Base-by-base conservation (phyloP, 2,113 vertebrate species). In the Kryptolebias marmoratus region DNA sequence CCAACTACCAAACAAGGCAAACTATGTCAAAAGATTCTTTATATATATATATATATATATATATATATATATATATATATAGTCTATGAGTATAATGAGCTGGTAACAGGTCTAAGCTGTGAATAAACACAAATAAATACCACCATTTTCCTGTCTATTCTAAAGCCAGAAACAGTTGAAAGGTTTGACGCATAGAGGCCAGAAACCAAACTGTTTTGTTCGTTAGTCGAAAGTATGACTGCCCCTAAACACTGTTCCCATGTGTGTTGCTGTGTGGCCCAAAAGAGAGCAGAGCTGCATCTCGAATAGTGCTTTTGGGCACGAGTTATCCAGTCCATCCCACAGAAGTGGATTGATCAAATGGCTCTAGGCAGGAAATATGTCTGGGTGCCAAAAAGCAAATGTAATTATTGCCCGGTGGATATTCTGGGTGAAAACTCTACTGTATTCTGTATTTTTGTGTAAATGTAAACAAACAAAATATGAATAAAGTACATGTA, bases 401-500 rank as follows among this genome's bases (percentile, higher is more conserved):
- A 83, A 88, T 89, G 81, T 89, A 85, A 91, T 87, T 91, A 85
- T 87, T 89, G 64, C 90, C 91, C 82, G 47, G 89, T 80, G 86
- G 77, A 83, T 89, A 81, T 83, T 85, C 91, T 89, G 91, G 91
- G 90, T 87, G 63, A 90, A 92, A 90, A 88, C 85, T 92, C 93
- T 91, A 91, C 92, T 93, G 90, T 93, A 92, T 91, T 93, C 86
- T 93, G 92, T 93, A 93, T 93, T 94, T 93, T 94, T 93, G 89
- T 94, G 93, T 91, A 90, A 93, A 93, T 93, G 87, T 94, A 91
- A 93, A 92, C 90, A 94, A 89, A 90, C 88, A 90, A 92, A 83
- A 90, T 90, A 92, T 93, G 82, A 94, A 93, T 93, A 94, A 94
- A 94, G 87, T 90, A 88, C 91, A 91, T 71, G 62, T 93, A 93